phyloP scores from a whole-genome alignment of 2,113 vertebrate genomes.

The Corythoichthys intestinalis region DNA sequence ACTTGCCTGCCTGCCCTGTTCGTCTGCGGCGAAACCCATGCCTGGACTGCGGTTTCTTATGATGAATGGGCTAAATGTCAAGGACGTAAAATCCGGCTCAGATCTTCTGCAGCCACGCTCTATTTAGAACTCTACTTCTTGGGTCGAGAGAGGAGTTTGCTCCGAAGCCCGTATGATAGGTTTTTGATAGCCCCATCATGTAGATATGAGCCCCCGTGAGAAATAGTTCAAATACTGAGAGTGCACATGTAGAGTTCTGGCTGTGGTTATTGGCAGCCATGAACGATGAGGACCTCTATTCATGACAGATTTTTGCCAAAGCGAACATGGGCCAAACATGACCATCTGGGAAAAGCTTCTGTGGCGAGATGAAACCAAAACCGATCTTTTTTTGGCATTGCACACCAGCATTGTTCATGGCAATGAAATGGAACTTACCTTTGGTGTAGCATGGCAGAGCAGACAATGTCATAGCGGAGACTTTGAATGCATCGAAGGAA shows the following conservation, averaged over 20 bases:
- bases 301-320: not conserved
- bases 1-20: constrained; percentile 43
- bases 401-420: not conserved
- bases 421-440: not conserved
- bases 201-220: not conserved
- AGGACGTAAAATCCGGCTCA: constrained; percentile 62
- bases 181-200: constrained; percentile 17
- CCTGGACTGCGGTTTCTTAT: constrained; percentile 56
- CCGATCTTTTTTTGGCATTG: not conserved
- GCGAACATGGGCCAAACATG: not conserved
- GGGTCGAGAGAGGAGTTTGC: constrained; percentile 30
- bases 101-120: constrained; percentile 48
- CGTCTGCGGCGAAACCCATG: constrained; percentile 48
- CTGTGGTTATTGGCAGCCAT: not conserved
- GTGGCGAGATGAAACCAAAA: not conserved
- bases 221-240: constrained; percentile 19
- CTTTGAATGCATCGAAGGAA: too few relatives aligned
- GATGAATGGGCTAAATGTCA: constrained; percentile 73
- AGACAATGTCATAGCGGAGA: not conserved
- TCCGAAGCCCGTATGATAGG: constrained; percentile 28
- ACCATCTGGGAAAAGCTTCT: not conserved
- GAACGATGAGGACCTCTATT: not conserved
- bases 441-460: not conserved
- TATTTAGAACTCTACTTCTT: constrained; percentile 50
- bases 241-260: not conserved